Base-by-base conservation (phyloP, 2,113 vertebrate genomes). In the Choloepus hoffmanni region DNA sequence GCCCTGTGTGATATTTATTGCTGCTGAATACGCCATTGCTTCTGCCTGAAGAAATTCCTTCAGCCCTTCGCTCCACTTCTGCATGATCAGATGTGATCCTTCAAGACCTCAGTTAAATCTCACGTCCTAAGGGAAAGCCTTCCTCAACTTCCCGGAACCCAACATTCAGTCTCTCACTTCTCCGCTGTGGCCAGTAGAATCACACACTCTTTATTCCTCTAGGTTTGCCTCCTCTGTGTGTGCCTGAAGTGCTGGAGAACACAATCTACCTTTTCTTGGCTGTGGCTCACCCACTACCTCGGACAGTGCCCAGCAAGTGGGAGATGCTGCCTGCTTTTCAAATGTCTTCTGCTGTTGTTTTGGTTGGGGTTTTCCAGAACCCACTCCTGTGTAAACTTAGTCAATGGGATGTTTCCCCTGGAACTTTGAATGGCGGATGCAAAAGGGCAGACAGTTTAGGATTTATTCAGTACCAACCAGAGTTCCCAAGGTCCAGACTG, bases 211-310 rank as follows among this genome's bases (percentile, higher is more conserved):
- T 26, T 2, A n/a, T 21, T 40, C 6, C 13, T 55, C 28, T 43
- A 10, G 0, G 23, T 28, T 9, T 1, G 67, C 53, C 67, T 40
- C 15, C 24, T 58, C 28, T 7, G 0, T 40, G 6, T 24, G 28
- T 33, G 9, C 7, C 21, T 23, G 12, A 65, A 43, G 40, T 28
- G 8, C 28, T 15, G 24, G 14, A 62, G 15, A 60, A 23, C 40
- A 16, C 43, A 50, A 6, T 2, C 33, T 0, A 2, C 0, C 8
- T 48, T 43, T 33, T 62, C 30, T 5, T 30, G 24, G 4, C 26
- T 5, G 1, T 16, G 43, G n/a, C 50, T 21, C 14, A 5, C 28
- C 33, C 0, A 7, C 45, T 28, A 12, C 21, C 33, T 19, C 16
- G 65, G 13, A 67, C 24, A 15, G 43, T 0, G 1, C 76, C 65